Base-by-base conservation (phyloP, 2,113 vertebrate genomes). In the Lepus europaeus region DNA sequence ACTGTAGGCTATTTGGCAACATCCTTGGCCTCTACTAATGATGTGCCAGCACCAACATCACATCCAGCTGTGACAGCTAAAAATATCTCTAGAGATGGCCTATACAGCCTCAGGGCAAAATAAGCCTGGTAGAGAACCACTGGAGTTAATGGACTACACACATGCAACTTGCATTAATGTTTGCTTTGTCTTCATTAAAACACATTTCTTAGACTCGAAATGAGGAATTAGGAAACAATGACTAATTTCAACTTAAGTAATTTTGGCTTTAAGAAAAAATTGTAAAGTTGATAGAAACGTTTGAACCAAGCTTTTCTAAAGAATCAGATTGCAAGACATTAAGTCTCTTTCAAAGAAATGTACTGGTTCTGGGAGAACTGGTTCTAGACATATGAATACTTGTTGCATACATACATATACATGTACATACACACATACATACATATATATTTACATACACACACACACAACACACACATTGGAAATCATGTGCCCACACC, bases 211-310 rank as follows among this genome's bases (percentile, higher is more conserved):
- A 19, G 19, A 69, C 10, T 83, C 29, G 39, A 61, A 82, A 83
- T 80, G 25, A 82, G 36, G 85, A 88, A 76, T n/a, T 53, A 56
- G 16, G 20, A 94, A 81, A 91, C 14, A 61, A 72, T 68, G 33
- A 85, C 3, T 89, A 2, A 97, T 72, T 96, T 96, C 23, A 89
- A 87, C 81, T 70, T 83, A 87, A 91, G 93, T 22, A 78, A 56
- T 29, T 25, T 81, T 96, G 49, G 17, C 59, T 91, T 89, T 17
- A 73, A 56, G 25, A 96, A 92, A 61, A 12, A 59, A 31, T 5
- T 29, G 33, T 61, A 36, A 77, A 83, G 72, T 31, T 25, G 93
- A 76, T 45, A 84, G 36, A 92, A 93, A 87, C 56, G 14, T 49
- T 91, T 76, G 31, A 82, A 87, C 2, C 7, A 66, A 94, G 9